Evolutionary conservation across 2,888 invertebrate genomes (phyloP), one percentile per base, ranked within the genome.

Genomic region (Nyleta sp.): DNA sequence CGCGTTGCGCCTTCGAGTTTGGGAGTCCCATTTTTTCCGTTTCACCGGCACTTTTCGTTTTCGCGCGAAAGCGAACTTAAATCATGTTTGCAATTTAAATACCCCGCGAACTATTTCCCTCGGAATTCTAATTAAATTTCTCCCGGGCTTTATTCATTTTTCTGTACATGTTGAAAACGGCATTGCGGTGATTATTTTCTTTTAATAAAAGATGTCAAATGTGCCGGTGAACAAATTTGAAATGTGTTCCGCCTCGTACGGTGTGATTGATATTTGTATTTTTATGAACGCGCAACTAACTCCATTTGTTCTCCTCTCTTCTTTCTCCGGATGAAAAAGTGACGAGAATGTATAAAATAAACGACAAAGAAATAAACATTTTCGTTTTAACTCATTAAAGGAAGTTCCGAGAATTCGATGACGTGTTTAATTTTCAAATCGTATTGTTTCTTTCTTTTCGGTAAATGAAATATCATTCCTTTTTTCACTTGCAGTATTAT

Each of bases 61-160:
- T 50, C 28, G 64, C 48, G 48, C 48, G 13, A 40, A 68, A 48
- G 17, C 20, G 20, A 40, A 35, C 46, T 28, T 44, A 48, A 59
- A 40, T 59, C 42, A 59, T 59, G 57, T 68, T 59, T 59, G 57
- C 59, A 59, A 50, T 59, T 68, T 38, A 59, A 59, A 68, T 59
- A 59, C 20, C 50, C 20, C 11, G n/a, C 50, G 35, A 57, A 50
- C 59, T 59, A 59, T 68, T 59, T 68, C 40, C 18, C 31, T 6
- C 28, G 59, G 40, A 59, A 59, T 68, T 68, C 48, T 57, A 59
- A 59, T 68, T 55, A 57, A 44, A 68, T 68, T 68, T 57, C 48
- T 35, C 46, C 11, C 10, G 46, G 7, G 11, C 10, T 44, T 46
- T 10, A 24, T 53, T 48, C 46, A 38, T 48, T 57, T 68, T 68